Evolutionary conservation across 1,140 invertebrate genomes (phyloP), one percentile per base, ranked within the genome.

Genomic region (Frieseomelitta varia): DNA sequence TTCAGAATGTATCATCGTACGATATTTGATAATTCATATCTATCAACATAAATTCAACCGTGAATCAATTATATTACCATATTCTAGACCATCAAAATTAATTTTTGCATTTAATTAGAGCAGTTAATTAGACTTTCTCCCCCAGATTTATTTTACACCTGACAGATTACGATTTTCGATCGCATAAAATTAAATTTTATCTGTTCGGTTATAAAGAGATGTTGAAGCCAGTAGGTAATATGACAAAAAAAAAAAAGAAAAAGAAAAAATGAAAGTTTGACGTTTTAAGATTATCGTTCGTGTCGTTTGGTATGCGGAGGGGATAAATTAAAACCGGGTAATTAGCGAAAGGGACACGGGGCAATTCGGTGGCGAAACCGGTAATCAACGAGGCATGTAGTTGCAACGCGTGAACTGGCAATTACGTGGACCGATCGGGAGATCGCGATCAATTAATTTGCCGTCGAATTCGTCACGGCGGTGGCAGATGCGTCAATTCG

Each of bases 361-460:
- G n/a, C 19, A 51, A 47, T 47, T 34, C 47, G 17, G 39, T 17
- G 4, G 58, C 47, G 27, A 68, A 21, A 53, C 51, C 63, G 6
- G 11, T 55, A 79, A 79, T 79, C 51, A 55, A 68, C 51, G 24
- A 68, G 51, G 19, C 14, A 68, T 17, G 63, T 21, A 14, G 15
- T 68, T 21, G 21, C 65, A 39, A 2, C 27, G 63, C 63, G 47
- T 24, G 27, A 55, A 55, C 21, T 19, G 34, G 63, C 55, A 67
- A 83, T 83, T 78, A 53, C 27, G 21, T 58, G 39, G 14, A 14
- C 56, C 79, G 65, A 85, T 69, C 63, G 51, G 10, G 15, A 58
- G 80, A 83, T 83, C 75, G 56, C 6, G 77, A 87, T 91, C 87
- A 85, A 90, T 91, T 87, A 86, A 91, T 89, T 86, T 73, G 47